Conservation (phyloP, 1,140 invertebrate genomes). For the Ridgeia piscesae region DNA sequence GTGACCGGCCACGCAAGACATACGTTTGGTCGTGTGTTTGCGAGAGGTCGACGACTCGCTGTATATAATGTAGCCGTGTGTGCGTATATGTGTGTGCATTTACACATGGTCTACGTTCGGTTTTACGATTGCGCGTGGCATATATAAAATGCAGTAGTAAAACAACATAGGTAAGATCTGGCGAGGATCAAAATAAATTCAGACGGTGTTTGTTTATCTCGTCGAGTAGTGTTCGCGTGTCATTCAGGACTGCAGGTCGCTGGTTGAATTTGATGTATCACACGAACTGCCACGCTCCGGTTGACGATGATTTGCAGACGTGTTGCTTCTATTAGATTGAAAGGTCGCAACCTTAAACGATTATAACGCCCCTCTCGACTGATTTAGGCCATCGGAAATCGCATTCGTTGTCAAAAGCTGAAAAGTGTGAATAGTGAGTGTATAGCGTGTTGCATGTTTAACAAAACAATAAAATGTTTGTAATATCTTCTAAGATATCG, state of each 20-base stretch:
- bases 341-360: background rate
- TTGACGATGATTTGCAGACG: background rate
- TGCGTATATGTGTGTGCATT: background rate
- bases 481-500: too few species aligned
- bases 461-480: too few species aligned
- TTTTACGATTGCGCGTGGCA: background rate
- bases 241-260: background rate
- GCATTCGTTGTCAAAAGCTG: too few species aligned
- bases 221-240: background rate
- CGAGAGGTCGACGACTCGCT: background rate
- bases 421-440: too few species aligned
- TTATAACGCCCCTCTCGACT: too few species aligned
- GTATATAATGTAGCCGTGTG: background rate
- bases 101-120: background rate
- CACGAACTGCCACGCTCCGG: background rate
- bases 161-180: background rate
- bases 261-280: background rate
- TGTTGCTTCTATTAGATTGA: background rate
- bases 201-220: background rate
- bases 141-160: background rate
- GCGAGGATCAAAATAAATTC: background rate
- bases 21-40: background rate
- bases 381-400: too few species aligned
- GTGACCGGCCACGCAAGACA: background rate
- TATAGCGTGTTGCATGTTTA: too few species aligned